These are phyloP conservation scores for Leptodactylus fallax DNA, from an alignment of 2,797 vertebrate species.

Conservation along the genomic window DNA sequence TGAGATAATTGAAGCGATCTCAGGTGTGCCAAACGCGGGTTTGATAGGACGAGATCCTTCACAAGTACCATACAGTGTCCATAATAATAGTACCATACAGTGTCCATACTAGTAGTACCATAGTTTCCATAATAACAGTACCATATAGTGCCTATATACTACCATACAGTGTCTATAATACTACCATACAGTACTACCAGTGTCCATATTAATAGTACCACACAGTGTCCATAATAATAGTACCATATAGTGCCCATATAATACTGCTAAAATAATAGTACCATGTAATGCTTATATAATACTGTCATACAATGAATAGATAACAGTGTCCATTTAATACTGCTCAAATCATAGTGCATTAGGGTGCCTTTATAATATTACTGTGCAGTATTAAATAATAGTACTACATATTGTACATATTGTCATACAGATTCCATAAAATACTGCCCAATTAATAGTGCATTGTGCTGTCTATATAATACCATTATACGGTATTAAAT, in stretches of 20 bases:
- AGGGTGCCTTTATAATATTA: background rate
- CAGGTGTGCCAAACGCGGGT: too few relatives aligned
- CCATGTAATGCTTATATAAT: background rate
- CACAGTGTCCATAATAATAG: background rate
- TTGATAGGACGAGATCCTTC: too few relatives aligned
- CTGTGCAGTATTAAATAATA: background rate
- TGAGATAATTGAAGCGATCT: too few relatives aligned
- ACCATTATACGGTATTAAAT: too few relatives aligned
- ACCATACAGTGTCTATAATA: too few relatives aligned
- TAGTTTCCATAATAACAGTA: background rate
- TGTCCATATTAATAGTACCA: background rate
- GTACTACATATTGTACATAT: background rate
- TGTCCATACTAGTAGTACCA: background rate
- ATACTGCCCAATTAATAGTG: too few relatives aligned
- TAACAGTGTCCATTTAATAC: background rate
- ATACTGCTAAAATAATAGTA: background rate
- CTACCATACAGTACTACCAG: background rate
- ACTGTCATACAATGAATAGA: background rate
- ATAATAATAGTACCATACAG: too few relatives aligned
- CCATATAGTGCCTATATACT: background rate
- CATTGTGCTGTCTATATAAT: too few relatives aligned
- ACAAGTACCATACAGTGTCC: too few relatives aligned
- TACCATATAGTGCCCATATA: background rate
- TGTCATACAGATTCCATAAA: background rate
- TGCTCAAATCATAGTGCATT: background rate